A percentile compares a stretch with the other conserved stretches of the same genome.
phyloP scores from a whole-genome alignment of 2,113 vertebrate species.

The Phrynosoma blainvillii region DNA sequence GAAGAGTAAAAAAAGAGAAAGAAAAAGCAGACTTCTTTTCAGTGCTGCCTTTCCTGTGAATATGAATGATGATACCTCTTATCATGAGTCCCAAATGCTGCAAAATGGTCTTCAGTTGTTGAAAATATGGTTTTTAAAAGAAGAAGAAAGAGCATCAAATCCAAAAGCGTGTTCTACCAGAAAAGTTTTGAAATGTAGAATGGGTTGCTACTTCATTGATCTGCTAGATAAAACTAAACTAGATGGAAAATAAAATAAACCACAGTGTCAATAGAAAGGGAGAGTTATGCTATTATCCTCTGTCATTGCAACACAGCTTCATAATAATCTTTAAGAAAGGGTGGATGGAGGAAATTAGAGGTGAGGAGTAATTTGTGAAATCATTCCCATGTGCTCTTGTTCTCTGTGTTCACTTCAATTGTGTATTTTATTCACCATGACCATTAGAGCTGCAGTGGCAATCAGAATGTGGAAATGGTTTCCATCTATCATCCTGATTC shows the following conservation, averaged over 20 bases:
- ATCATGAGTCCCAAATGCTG: neutral
- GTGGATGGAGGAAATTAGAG: conserved; percentile 11
- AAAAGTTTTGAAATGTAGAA: neutral
- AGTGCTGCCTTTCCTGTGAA: conserved; percentile 6
- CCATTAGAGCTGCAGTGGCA: conserved; percentile 63
- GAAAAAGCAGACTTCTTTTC: neutral
- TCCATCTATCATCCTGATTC: conserved; percentile 66
- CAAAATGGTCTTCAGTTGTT: neutral
- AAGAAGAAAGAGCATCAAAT: neutral
- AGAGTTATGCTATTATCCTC: conserved; percentile 8
- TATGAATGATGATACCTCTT: neutral
- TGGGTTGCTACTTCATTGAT: neutral
- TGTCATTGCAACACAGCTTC: neutral
- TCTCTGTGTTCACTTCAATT: neutral
- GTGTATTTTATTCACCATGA: conserved; percentile 58
- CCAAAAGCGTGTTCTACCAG: neutral
- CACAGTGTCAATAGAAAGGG: conserved; percentile 14
- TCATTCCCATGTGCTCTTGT: conserved; percentile 53
- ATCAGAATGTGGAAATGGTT: conserved; percentile 66
- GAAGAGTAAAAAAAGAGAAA: neutral
- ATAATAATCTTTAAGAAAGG: conserved; percentile 32
- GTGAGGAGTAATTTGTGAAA: conserved; percentile 9
- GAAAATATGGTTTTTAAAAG: neutral
- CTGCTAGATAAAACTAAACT: neutral
- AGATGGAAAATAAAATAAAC: neutral